phyloP scores from a whole-genome alignment of 2,888 invertebrate genomes.

The Marasmarcha lunaedactyla region DNA sequence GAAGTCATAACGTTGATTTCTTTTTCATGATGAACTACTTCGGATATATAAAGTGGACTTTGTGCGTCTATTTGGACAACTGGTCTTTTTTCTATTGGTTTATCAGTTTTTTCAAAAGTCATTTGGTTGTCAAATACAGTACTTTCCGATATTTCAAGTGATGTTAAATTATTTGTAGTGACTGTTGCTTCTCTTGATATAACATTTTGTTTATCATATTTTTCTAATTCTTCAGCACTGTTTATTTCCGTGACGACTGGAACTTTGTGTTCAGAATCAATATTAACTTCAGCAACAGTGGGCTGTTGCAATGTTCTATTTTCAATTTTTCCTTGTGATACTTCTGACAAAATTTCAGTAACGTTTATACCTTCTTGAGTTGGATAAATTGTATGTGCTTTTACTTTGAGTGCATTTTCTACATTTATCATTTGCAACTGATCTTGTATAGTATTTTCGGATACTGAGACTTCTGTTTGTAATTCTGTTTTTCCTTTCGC shows the following conservation, averaged over 20 bases:
- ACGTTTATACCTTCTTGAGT: constrained; percentile 65
- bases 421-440: constrained; percentile 59
- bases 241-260: constrained; percentile 58
- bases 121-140: constrained; percentile 54
- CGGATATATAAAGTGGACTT: constrained; percentile 37
- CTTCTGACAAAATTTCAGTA: constrained; percentile 60
- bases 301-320: constrained; percentile 37
- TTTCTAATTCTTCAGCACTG: constrained; percentile 32
- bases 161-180: constrained; percentile 29
- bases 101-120: constrained; percentile 22
- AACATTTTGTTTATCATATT: constrained; percentile 26
- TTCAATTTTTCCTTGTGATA: constrained; percentile 60
- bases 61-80: constrained; percentile 29
- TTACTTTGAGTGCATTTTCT: constrained; percentile 38
- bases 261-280: constrained; percentile 63
- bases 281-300: constrained; percentile 60
- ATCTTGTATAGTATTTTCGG: constrained; percentile 60
- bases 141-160: constrained; percentile 47
- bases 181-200: constrained; percentile 42
- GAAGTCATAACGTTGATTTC: constrained; percentile 30
- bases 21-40: constrained; percentile 45
- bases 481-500: constrained; percentile 41
- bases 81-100: constrained; percentile 27
- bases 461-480: constrained; percentile 46
- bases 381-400: too few relatives aligned